A percentile compares a stretch with the other conserved stretches of the same genome.
phyloP scores from a whole-genome alignment of 2,113 vertebrate genomes.

The Neomonachus schauinslandi region DNA sequence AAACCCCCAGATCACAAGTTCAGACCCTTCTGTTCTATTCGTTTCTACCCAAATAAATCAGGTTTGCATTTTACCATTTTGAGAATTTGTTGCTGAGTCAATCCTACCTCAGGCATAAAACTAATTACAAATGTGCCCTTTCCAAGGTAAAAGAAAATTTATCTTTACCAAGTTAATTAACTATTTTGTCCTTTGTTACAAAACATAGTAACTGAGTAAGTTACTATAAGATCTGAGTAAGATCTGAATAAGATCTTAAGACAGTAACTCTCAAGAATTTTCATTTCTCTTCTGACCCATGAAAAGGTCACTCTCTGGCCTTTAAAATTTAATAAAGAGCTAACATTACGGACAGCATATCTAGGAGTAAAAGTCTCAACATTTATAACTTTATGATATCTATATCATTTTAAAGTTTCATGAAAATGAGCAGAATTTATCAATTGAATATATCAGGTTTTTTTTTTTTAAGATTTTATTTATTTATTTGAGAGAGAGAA shows the following conservation, averaged over 20 bases:
- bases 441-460: background rate
- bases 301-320: background rate
- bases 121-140: conserved; percentile 31
- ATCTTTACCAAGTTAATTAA: conserved; percentile 54
- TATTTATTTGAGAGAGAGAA: no score
- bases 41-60: conserved; percentile 28
- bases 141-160: conserved; percentile 45
- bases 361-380: background rate
- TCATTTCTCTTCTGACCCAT: background rate
- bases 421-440: conserved; percentile 37
- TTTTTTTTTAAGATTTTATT: no score
- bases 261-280: background rate
- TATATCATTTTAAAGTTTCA: conserved; percentile 29
- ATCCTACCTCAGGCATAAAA: background rate
- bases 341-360: background rate
- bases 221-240: no score
- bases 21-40: background rate
- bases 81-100: conserved; percentile 2
- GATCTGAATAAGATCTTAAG: background rate
- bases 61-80: background rate
- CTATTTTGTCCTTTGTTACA: background rate
- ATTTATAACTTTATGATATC: background rate
- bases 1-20: background rate
- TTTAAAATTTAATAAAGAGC: conserved; percentile 37
- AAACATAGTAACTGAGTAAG: background rate